Evolutionary conservation across 2,113 vertebrate species (phyloP).

Genomic region (Plotosus lineatus): DNA sequence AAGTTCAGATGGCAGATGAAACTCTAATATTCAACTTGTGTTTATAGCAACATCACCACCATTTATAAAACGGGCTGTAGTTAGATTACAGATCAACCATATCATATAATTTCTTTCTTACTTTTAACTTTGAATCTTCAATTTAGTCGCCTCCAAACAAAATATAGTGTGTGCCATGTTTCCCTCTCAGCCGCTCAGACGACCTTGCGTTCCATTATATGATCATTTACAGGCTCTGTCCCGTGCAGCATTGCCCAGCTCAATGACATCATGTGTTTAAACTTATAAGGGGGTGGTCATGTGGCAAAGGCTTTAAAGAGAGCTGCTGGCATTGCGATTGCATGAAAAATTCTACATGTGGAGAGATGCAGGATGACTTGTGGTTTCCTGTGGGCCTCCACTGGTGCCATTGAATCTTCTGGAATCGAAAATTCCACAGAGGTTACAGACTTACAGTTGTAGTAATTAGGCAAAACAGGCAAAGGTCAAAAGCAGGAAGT

Average conservation of each 20-base stretch:
- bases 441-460: conserved; percentile 1
- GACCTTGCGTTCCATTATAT: conserved; percentile 20
- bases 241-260: conserved; percentile 56
- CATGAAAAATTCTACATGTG: conserved; percentile 74
- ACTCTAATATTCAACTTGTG: background rate
- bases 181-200: conserved; percentile 27
- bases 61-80: background rate
- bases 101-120: conserved; percentile 16
- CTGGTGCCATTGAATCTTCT: conserved; percentile 53
- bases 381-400: conserved; percentile 71
- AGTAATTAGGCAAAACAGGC: background rate
- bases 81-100: conserved; percentile 3
- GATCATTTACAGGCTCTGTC: conserved; percentile 42
- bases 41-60: conserved; percentile 3
- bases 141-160: background rate
- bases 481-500: conserved; percentile 12
- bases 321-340: conserved; percentile 61
- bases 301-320: conserved; percentile 61
- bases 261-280: conserved; percentile 70
- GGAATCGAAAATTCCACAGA: conserved; percentile 20
- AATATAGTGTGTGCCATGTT: background rate
- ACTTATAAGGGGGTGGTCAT: conserved; percentile 64
- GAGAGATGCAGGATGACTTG: conserved; percentile 74
- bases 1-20: conserved; percentile 6
- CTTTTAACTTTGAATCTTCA: conserved; percentile 12